A percentile compares a stretch with the other conserved stretches of the same genome.
phyloP scores from a whole-genome alignment of 2,888 invertebrate species.

The Tetragonisca angustula region DNA sequence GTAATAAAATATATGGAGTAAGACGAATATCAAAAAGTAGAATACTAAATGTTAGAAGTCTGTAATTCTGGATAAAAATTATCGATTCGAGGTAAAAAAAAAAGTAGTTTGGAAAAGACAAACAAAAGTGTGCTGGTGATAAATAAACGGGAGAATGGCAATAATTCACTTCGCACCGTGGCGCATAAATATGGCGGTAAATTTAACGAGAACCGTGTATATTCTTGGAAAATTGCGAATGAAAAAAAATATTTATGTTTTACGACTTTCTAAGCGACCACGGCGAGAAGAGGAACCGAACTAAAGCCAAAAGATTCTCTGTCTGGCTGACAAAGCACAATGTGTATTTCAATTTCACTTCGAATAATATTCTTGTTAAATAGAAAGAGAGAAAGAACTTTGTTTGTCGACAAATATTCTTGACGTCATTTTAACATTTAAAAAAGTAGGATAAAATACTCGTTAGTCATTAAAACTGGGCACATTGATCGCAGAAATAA shows the following conservation, averaged over 20 bases:
- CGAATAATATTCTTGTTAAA: neutral
- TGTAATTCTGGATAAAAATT: too few relatives aligned
- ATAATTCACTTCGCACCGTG: neutral
- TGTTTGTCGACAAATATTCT: neutral
- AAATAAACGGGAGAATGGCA: neutral
- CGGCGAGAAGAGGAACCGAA: neutral
- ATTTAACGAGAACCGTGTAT: conserved; percentile 2
- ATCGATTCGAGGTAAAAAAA: too few relatives aligned
- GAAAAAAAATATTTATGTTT: conserved; percentile 14
- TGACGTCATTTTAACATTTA: neutral
- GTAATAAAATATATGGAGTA: too few relatives aligned
- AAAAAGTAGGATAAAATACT: neutral
- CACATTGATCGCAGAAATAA: neutral
- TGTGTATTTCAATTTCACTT: neutral
- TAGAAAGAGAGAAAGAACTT: neutral
- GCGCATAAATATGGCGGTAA: conserved; percentile 3
- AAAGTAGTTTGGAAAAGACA: too few relatives aligned
- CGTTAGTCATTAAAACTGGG: neutral
- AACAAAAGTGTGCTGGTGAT: neutral
- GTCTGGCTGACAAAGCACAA: neutral
- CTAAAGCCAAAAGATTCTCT: neutral
- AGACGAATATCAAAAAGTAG: too few relatives aligned
- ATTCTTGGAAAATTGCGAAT: neutral
- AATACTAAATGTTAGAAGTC: too few relatives aligned
- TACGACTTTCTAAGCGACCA: neutral